These are phyloP conservation scores for Brachionus paranguensis DNA, from an alignment of 1,140 invertebrate genomes.

Conservation along the genomic window DNA sequence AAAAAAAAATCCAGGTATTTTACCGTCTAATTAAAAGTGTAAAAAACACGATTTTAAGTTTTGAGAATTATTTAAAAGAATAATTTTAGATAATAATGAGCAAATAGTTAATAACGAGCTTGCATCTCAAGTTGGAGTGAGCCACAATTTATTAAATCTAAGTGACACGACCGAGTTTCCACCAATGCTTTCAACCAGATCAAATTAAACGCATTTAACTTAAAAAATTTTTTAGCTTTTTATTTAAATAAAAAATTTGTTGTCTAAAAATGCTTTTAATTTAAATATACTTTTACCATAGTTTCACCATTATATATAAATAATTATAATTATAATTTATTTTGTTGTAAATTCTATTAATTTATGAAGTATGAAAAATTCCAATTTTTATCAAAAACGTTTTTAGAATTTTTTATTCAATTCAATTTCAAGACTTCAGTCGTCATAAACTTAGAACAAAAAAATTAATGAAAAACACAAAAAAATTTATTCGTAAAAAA, in stretches of 20 bases:
- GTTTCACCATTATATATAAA: neutral
- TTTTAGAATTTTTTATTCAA: neutral
- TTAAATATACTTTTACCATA: neutral
- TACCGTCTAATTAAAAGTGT: neutral
- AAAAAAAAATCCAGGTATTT: conserved; percentile 6
- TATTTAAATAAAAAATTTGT: neutral
- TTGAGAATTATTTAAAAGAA: neutral
- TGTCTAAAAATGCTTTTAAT: neutral
- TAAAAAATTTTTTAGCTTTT: neutral
- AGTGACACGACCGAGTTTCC: conserved; percentile 16
- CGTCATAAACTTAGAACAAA: neutral
- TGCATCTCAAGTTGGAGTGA: conserved; percentile 5
- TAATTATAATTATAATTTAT: neutral
- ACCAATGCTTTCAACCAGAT: neutral
- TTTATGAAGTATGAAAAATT: neutral
- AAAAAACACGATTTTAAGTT: neutral
- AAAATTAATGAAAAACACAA: neutral
- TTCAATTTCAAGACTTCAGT: neutral
- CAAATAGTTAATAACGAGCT: neutral
- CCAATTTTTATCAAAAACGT: neutral
- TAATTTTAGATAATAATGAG: conserved; percentile 5
- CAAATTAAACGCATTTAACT: neutral
- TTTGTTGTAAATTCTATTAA: neutral
- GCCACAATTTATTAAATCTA: conserved; percentile 1
- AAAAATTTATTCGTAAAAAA: neutral